Conservation (phyloP, 2,797 vertebrate genomes). For the Heliangelus exortis region DNA sequence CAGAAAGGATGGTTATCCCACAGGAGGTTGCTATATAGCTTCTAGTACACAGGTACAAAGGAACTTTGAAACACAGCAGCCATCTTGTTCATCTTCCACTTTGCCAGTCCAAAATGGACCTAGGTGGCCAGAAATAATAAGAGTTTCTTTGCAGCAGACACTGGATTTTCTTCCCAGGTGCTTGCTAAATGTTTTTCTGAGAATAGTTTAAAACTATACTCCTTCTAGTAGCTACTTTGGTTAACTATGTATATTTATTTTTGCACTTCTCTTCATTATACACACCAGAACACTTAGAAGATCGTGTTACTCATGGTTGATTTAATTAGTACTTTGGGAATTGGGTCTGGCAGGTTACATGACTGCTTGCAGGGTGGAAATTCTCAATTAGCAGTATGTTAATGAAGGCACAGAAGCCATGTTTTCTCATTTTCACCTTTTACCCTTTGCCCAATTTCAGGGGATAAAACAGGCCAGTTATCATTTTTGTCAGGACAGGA, state of each 20-base stretch:
- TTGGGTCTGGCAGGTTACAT: conserved; percentile 9
- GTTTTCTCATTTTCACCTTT: conserved; percentile 54
- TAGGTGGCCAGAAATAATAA: background rate
- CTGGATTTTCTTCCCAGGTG: background rate
- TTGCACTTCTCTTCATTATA: background rate
- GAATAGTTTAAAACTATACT: background rate
- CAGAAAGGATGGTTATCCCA: background rate
- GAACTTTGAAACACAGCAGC: background rate
- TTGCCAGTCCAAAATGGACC: background rate
- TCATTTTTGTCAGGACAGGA: conserved; percentile 2
- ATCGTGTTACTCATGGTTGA: background rate
- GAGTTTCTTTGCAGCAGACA: background rate
- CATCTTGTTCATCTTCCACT: background rate
- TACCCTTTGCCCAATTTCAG: conserved; percentile 16
- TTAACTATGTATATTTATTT: background rate
- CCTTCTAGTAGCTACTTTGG: background rate
- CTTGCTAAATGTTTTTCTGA: background rate
- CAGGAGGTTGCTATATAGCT: background rate
- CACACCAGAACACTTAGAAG: background rate
- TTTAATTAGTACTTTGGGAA: conserved; percentile 58
- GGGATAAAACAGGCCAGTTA: background rate
- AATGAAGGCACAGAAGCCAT: conserved; percentile 26
- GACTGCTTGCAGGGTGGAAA: conserved; percentile 4
- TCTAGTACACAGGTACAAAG: background rate
- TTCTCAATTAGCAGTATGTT: conserved; percentile 48